Conservation (phyloP, 2,113 vertebrate genomes). For the Etheostoma cragini region DNA sequence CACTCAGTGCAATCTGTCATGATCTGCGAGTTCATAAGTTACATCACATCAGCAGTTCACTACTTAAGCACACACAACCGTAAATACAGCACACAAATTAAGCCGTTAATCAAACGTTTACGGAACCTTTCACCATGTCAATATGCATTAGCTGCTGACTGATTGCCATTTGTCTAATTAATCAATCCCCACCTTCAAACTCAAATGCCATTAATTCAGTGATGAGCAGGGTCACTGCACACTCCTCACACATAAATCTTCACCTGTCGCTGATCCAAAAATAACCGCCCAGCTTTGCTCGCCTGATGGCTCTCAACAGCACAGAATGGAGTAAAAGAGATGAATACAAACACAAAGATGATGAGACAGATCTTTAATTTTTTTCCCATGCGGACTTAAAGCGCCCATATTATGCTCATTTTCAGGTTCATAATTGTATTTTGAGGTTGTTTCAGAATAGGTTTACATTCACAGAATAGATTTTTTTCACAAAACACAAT, state of each 20-base stretch:
- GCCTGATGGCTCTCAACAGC: slow-evolving; percentile 22
- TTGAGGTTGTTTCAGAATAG: no score
- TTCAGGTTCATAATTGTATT: no score
- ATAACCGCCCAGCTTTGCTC: slow-evolving; percentile 39
- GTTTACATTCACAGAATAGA: no score
- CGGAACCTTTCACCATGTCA: slow-evolving; percentile 80
- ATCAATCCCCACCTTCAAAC: slow-evolving; percentile 80
- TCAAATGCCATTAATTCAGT: slow-evolving; percentile 75
- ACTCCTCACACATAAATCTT: slow-evolving; percentile 68
- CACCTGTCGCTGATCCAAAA: slow-evolving; percentile 54
- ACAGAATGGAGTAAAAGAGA: neutral
- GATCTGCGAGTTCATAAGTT: slow-evolving; percentile 51
- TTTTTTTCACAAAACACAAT: no score
- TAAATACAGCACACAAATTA: slow-evolving; percentile 79
- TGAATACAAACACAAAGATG: neutral
- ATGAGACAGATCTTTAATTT: neutral
- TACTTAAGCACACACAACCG: slow-evolving; percentile 59
- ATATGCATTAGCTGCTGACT: slow-evolving; percentile 84
- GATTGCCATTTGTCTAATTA: slow-evolving; percentile 84
- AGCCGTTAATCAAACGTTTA: slow-evolving; percentile 81
- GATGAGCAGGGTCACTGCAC: slow-evolving; percentile 68
- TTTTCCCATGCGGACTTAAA: neutral
- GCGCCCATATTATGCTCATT: no score
- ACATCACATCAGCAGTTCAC: slow-evolving; percentile 61
- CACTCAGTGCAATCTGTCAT: slow-evolving; percentile 55